Evolutionary conservation across 2,113 vertebrate genomes (phyloP).

Genomic region (Scatophagus argus): DNA sequence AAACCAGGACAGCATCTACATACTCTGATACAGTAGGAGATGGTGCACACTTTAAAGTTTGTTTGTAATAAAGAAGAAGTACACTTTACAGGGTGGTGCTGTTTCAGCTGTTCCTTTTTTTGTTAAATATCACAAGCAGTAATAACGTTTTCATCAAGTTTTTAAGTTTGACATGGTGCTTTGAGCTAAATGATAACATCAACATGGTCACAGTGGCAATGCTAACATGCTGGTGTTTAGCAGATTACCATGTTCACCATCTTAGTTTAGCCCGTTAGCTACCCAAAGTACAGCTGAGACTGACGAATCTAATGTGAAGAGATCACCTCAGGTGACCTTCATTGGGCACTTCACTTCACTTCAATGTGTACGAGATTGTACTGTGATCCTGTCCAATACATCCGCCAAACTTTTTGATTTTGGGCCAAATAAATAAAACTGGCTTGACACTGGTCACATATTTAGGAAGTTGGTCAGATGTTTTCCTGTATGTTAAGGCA

Average conservation of each 20-base stretch:
- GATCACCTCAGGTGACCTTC: too few relatives aligned
- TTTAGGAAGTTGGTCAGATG: not conserved
- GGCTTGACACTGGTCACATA: not conserved
- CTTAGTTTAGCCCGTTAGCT: not conserved
- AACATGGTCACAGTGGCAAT: not conserved
- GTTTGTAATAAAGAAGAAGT: too few relatives aligned
- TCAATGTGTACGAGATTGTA: too few relatives aligned
- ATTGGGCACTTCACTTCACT: too few relatives aligned
- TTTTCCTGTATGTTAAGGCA: not conserved
- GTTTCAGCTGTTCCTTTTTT: not conserved
- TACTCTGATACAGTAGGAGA: too few relatives aligned
- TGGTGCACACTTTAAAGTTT: too few relatives aligned
- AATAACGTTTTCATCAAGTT: too few relatives aligned
- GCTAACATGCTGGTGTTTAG: not conserved
- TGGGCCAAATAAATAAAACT: not conserved
- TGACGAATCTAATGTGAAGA: too few relatives aligned
- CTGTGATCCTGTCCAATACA: too few relatives aligned
- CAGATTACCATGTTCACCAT: not conserved
- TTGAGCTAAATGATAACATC: not conserved
- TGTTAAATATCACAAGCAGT: too few relatives aligned
- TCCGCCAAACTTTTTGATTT: too few relatives aligned
- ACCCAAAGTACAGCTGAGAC: not conserved
- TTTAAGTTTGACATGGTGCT: not conserved
- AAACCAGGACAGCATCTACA: too few relatives aligned
- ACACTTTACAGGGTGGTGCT: not conserved